Evolutionary conservation across 1,140 invertebrate genomes (phyloP).

Genomic region (Tetramorium parvispinum): DNA sequence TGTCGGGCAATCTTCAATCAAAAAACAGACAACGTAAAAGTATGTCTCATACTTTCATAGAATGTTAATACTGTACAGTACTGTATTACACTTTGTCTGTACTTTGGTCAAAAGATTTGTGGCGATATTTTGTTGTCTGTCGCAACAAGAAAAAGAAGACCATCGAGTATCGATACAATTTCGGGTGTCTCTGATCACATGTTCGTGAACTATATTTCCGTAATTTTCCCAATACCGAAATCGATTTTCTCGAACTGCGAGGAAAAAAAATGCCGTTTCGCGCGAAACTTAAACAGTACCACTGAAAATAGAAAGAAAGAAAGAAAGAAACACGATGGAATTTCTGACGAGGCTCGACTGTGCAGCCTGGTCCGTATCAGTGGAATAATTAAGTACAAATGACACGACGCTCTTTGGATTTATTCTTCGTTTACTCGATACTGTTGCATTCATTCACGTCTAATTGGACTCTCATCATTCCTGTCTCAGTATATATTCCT

Average conservation of each 20-base stretch:
- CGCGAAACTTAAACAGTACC: background rate
- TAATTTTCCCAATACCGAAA: background rate
- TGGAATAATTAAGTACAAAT: constrained; percentile 52
- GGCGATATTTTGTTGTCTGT: background rate
- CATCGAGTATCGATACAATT: background rate
- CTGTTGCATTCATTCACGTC: constrained; percentile 30
- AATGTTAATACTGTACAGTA: background rate
- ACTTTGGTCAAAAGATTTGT: background rate
- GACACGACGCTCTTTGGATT: constrained; percentile 37
- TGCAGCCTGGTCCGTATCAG: background rate
- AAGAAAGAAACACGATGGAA: constrained; percentile 3
- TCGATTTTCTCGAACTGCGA: background rate
- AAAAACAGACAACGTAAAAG: background rate
- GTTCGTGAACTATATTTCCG: background rate
- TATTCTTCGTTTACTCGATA: constrained; percentile 37
- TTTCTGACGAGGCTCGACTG: background rate
- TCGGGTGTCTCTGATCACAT: background rate
- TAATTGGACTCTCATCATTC: constrained; percentile 26
- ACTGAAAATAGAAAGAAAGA: constrained; percentile 30
- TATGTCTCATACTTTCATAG: background rate
- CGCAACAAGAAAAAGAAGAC: background rate
- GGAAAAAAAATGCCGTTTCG: background rate
- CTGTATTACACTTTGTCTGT: background rate
- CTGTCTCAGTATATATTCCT: constrained; percentile 37
- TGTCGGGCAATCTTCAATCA: background rate